Base-by-base conservation (phyloP, 2,113 vertebrate genomes). In the Zapornia atra region DNA sequence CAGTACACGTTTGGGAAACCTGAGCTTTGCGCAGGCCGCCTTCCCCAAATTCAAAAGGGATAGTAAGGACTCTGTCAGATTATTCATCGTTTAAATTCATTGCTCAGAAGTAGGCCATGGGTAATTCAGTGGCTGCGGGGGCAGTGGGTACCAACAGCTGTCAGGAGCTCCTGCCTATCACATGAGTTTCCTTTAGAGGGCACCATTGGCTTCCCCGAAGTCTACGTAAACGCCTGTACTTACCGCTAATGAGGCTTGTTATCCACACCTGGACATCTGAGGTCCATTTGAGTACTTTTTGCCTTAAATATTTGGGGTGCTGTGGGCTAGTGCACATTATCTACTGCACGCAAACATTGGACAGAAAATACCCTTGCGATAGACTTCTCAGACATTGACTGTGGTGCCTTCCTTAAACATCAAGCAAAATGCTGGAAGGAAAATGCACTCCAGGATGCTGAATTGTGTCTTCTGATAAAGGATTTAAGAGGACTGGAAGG, bases 121-220 rank as follows among this genome's bases (percentile, higher is more conserved):
- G 8, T 73, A 24, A 38, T 50, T 77, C 29, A 10, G 10, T 56
- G 82, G 34, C 70, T 53, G 8, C 15, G 4, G 17, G 54, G 63
- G 61, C 75, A 12, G 65, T 15, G 82, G 64, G 31, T 91, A 54
- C 40, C 36, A 63, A 36, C 38, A n/a, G 28, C 40, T 82, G 34
- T 2, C 82, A 71, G 53, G n/a, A 31, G 31, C 50, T 78, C 34
- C 51, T 95, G 97, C 83, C 80, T n/a, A 66, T 88, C 73, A 54
- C 21, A 14, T 4, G 34, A 71, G 70, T 86, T 97, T 98, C 98
- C 98, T 98, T 98, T 98, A 98, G 98, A 98, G 98, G 98, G 98
- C 98, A 98, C 98, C 95, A 93, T 97, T 97, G 97, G 93, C 96
- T 96, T 95, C 96, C 82, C 68, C 82, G 92, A 97, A 96, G 69